Evolutionary conservation across 2,797 vertebrate species (phyloP), one percentile per base, ranked within the genome.

Genomic region (Sebastes goodei): DNA sequence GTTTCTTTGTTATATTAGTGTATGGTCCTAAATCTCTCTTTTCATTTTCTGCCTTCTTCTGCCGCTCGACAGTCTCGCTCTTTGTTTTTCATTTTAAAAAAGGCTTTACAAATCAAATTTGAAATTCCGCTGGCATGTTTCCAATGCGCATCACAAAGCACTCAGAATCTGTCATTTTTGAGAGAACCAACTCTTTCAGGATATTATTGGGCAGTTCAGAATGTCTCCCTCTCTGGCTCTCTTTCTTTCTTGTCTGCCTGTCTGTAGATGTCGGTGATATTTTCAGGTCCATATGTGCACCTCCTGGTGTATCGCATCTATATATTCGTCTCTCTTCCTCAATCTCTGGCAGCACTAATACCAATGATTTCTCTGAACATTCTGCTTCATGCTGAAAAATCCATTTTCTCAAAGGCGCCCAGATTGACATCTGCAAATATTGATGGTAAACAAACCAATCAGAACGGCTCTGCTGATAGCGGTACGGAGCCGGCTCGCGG

Each of bases 401-500:
- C 91, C 17, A 94, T 94, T 94, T 89, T 92, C 91, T 91, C 91
- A 93, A 91, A 93, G 85, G 85, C 77, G 29, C 78, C 61, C 25
- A 85, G 83, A 92, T 85, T 93, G 91, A 92, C 88, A 93, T 89
- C 85, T 89, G 91, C 85, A 94, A 93, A 94, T 93, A 91, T 93
- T 92, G 91, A 93, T 86, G 80, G 90, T 91, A 94, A 94, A 92
- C 92, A 93, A 93, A 90, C 83, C 82, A 93, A 94, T 93, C 93
- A 92, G 82, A 86, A 68, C 21, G 23, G 71, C 80, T 84, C 75
- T 74, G 88, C 83, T 72, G 81, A 88, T 89, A 86, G 76, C 85
- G 83, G 72, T 87, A 67, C 76, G 82, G 70, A 85, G 81, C 72
- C 78, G 21, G 55, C 78, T 91, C 52, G 14, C n/a, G 57, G 84